Evolutionary conservation across 2,888 invertebrate species (phyloP).

Genomic region (Lithophane socia): DNA sequence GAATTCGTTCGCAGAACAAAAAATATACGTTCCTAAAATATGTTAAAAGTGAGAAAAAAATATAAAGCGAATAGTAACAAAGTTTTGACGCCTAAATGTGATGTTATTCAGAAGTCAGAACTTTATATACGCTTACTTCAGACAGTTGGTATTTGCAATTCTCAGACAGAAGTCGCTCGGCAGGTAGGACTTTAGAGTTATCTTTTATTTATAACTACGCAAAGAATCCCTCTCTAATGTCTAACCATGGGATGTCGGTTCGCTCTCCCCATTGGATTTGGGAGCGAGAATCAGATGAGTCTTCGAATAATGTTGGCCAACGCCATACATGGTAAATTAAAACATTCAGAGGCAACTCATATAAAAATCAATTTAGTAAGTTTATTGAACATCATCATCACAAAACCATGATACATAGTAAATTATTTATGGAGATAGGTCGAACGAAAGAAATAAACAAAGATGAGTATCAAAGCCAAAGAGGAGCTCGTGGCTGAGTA

Average conservation of each 20-base stretch:
- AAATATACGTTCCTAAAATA: slow-evolving; percentile 54
- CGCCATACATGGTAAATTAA: too few relatives aligned
- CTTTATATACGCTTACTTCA: slow-evolving; percentile 71
- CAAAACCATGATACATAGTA: background rate
- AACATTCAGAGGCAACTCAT: background rate
- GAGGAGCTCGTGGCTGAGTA: too few relatives aligned
- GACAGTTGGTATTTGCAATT: slow-evolving; percentile 87
- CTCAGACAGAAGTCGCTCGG: slow-evolving; percentile 84
- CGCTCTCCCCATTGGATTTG: slow-evolving; percentile 16
- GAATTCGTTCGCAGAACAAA: slow-evolving; percentile 74
- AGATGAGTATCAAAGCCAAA: background rate
- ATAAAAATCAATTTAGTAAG: background rate
- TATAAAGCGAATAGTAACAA: slow-evolving; percentile 51
- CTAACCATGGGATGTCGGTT: slow-evolving; percentile 71
- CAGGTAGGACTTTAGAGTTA: slow-evolving; percentile 86
- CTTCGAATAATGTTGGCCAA: background rate
- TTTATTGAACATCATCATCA: background rate
- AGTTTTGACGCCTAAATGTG: slow-evolving; percentile 72
- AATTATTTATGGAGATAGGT: background rate
- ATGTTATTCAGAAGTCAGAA: slow-evolving; percentile 76
- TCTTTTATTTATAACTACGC: slow-evolving; percentile 89
- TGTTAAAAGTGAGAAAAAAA: slow-evolving; percentile 54
- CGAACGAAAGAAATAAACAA: too few relatives aligned
- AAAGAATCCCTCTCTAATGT: slow-evolving; percentile 76
- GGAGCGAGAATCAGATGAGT: slow-evolving; percentile 32